Evolutionary conservation across 2,113 vertebrate species (phyloP).

Genomic region (Corynorhinus townsendii): DNA sequence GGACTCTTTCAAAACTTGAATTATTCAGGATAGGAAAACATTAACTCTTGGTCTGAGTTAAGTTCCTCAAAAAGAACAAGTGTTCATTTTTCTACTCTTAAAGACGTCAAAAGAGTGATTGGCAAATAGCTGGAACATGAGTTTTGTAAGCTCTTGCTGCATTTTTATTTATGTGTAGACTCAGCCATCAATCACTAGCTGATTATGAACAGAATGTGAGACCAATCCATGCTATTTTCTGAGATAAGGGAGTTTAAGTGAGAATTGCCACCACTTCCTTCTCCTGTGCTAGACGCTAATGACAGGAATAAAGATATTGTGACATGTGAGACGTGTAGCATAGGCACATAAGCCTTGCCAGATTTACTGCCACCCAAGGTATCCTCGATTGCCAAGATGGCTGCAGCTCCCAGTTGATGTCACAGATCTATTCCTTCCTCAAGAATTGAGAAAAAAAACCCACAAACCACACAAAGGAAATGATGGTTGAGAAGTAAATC

Average conservation of each 20-base stretch:
- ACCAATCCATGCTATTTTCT: constrained; percentile 56
- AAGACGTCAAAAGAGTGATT: constrained; percentile 57
- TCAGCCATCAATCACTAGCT: constrained; percentile 71
- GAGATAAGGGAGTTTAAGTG: constrained; percentile 56
- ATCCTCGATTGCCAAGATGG: constrained; percentile 37
- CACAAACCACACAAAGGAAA: background rate
- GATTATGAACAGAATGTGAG: constrained; percentile 72
- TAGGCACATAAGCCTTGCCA: constrained; percentile 49
- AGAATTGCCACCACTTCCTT: constrained; percentile 53
- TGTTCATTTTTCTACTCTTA: background rate
- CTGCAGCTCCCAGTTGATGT: constrained; percentile 22
- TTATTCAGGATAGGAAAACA: background rate
- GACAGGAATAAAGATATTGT: constrained; percentile 59
- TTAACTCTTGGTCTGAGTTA: constrained; percentile 9
- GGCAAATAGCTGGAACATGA: constrained; percentile 51
- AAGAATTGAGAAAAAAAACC: background rate
- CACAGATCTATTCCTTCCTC: background rate
- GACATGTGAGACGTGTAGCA: constrained; percentile 47
- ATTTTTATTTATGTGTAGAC: constrained; percentile 65
- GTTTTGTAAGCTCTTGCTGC: constrained; percentile 38
- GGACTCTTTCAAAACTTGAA: constrained; percentile 27
- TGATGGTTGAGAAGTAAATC: background rate
- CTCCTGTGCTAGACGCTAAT: constrained; percentile 65
- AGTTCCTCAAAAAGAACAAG: background rate
- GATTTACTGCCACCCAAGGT: constrained; percentile 44